Conservation (phyloP, 1,140 invertebrate genomes). For the Drosophila asahinai region DNA sequence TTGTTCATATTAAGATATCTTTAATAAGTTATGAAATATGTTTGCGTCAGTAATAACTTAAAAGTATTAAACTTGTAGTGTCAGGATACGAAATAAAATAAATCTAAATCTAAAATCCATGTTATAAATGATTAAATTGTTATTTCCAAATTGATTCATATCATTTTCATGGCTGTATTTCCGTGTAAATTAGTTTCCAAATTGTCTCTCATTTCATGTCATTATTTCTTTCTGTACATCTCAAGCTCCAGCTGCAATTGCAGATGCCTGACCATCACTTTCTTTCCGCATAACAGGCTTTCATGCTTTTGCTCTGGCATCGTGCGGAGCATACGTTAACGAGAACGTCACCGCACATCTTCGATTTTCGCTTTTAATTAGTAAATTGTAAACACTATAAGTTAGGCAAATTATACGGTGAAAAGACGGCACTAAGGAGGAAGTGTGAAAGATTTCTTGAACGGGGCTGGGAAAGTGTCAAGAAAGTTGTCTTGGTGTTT, state of each 20-base stretch:
- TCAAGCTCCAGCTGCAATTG: conserved; percentile 6
- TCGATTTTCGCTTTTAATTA: conserved; percentile 63
- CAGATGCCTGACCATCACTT: conserved; percentile 52
- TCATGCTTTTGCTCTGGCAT: conserved; percentile 4
- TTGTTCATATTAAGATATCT: no score
- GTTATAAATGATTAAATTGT: background rate
- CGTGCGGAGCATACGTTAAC: conserved; percentile 19
- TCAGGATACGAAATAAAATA: no score
- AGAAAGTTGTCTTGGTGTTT: conserved; percentile 6
- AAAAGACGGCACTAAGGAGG: conserved; percentile 33
- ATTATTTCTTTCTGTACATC: background rate
- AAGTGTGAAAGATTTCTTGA: conserved; percentile 9
- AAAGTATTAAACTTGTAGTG: no score
- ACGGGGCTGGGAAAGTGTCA: conserved; percentile 27
- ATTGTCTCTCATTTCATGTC: background rate
- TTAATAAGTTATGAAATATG: no score
- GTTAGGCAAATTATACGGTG: conserved; percentile 57
- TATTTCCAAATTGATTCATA: background rate
- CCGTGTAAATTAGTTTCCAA: background rate
- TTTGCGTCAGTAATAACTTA: no score
- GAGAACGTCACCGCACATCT: conserved; percentile 39
- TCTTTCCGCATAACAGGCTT: conserved; percentile 60
- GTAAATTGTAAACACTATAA: conserved; percentile 40
- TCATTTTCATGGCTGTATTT: background rate
- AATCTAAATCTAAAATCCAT: no score